These are phyloP conservation scores for Gambusia holbrooki DNA, from an alignment of 2,113 vertebrate species.

Conservation along the genomic window DNA sequence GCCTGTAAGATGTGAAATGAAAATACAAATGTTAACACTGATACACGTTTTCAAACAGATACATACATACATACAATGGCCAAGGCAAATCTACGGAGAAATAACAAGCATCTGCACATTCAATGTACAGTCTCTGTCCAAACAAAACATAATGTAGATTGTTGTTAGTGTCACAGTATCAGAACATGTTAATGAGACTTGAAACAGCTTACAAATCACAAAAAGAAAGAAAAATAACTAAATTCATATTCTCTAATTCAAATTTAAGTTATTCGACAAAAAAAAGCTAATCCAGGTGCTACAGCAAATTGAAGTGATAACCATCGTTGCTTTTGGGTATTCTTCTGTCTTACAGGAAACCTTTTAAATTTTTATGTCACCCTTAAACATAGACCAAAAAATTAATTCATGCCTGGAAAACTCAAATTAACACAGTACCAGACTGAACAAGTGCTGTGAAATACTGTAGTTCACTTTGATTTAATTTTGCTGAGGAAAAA, in stretches of 20 bases:
- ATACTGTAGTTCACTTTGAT: neutral
- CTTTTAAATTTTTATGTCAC: constrained; percentile 6
- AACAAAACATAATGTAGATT: constrained; percentile 16
- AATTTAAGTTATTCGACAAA: neutral
- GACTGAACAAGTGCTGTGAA: neutral
- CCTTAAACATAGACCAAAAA: constrained; percentile 12
- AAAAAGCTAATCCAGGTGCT: neutral
- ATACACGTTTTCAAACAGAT: constrained; percentile 29
- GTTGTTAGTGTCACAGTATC: constrained; percentile 54
- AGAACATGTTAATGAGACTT: constrained; percentile 34
- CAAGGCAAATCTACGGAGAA: neutral
- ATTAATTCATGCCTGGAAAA: neutral
- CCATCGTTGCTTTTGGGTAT: neutral
- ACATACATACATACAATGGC: constrained; percentile 28
- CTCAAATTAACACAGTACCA: constrained; percentile 3
- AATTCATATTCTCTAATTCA: neutral
- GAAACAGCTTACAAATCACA: constrained; percentile 2
- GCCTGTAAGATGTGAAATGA: constrained; percentile 20
- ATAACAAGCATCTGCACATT: constrained; percentile 3
- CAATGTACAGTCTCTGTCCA: constrained; percentile 29
- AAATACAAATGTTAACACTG: constrained; percentile 47
- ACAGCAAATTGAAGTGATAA: neutral
- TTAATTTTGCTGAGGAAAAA: neutral
- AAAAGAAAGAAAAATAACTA: neutral
- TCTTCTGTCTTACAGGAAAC: constrained; percentile 2